phyloP scores from a whole-genome alignment of 2,888 invertebrate species.

The Uropetala carovei region DNA sequence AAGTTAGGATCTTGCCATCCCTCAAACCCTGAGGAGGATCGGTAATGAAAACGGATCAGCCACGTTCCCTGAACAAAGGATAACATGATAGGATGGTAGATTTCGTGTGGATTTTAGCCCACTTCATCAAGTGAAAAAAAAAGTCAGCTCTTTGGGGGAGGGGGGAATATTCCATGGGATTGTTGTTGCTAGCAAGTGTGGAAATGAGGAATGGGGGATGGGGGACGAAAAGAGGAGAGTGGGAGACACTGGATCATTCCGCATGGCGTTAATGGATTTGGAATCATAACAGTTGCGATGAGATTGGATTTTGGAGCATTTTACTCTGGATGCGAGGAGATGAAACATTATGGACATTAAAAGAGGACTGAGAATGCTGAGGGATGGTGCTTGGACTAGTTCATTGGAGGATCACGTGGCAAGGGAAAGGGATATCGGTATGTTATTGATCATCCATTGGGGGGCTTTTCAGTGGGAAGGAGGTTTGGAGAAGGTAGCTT shows the following conservation, averaged over 20 bases:
- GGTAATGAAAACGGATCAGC: constrained; percentile 52
- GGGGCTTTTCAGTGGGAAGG: constrained; percentile 40
- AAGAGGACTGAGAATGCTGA: constrained; percentile 48
- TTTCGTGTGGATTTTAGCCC: constrained; percentile 31
- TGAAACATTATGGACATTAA: not conserved
- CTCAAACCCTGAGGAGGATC: constrained; percentile 50
- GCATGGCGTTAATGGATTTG: constrained; percentile 30
- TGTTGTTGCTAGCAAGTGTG: constrained; percentile 11
- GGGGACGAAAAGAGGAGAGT: not conserved
- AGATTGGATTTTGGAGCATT: constrained; percentile 53
- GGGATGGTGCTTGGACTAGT: constrained; percentile 40
- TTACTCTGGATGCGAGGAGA: constrained; percentile 33
- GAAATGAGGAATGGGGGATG: not conserved
- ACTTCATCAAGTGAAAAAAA: constrained; percentile 19
- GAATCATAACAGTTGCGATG: constrained; percentile 2
- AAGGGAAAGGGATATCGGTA: constrained; percentile 55
- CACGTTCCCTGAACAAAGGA: constrained; percentile 56
- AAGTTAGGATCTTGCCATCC: constrained; percentile 61
- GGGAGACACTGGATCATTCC: constrained; percentile 37
- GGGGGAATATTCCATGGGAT: not conserved
- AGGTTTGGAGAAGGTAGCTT: constrained; percentile 59
- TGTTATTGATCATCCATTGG: constrained; percentile 45
- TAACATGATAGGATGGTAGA: constrained; percentile 54
- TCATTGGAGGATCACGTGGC: constrained; percentile 45
- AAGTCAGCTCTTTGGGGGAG: not conserved